Evolutionary conservation across 2,888 invertebrate species (phyloP), one percentile per base, ranked within the genome.

Genomic region (Mantis religiosa): DNA sequence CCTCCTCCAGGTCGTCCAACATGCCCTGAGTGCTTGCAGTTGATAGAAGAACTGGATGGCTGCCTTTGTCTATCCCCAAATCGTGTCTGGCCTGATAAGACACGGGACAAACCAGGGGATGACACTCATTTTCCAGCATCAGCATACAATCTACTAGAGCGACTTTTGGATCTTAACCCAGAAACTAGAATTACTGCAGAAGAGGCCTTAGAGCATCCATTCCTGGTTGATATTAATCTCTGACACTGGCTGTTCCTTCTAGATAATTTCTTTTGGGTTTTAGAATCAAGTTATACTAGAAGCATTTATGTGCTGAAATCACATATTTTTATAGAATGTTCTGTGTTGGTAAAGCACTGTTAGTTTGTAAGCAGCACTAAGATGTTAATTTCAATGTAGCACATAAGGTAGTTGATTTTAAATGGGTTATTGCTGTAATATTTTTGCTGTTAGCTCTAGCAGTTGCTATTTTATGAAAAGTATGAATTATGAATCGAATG

Each of bases 131-230:
- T 96, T 93, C 97, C 97, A 30, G 94, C 95, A 91, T 94, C 95
- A 90, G 97, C 97, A 1, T 98, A 96, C 93, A 95, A 96, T 92
- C 94, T 98, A 91, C 94, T 97, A 89, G 93, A 94, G 91, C 94
- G 94, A 88, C 94, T 98, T 91, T 93, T 98, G 91, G 97, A 97
- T 92, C 94, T 97, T n/a, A 95, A 97, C 94, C 97, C 97, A n/a
- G 94, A 94, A 91, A 94, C 95, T 71, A 95, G 98, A 91, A 95
- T 96, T 90, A 95, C 96, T 15, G 98, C 98, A 54, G 95, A 94
- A 28, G 95, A 95, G 89, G 98, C 98, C 83, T 94, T 98, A 54
- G 92, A 93, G 83, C 98, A 98, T 94, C 95, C 96, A 87, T 98
- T 97, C 93, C 94, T 98, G 7, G 54, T 71, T 71, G 54, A 71